Evolutionary conservation across 2,113 vertebrate genomes (phyloP), one percentile per base, ranked within the genome.

Genomic region (Microcebus ravelobensis): DNA sequence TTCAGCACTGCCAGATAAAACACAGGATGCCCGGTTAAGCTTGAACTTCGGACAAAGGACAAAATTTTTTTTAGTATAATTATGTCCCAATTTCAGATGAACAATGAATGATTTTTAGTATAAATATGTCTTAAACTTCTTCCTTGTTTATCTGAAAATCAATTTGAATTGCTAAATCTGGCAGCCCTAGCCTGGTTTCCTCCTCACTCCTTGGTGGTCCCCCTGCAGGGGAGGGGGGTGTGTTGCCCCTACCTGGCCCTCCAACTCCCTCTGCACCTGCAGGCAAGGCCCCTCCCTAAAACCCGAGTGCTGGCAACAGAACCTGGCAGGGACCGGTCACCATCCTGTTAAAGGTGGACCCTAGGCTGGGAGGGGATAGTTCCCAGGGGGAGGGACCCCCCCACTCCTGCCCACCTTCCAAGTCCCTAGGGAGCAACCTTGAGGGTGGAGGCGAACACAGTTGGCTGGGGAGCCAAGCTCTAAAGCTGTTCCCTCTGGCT

Each of bases 191-290:
- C 70, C 71, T 50, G 52, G 39, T n/a, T 42, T 29, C 59, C 29
- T 76, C n/a, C 14, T 17, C 14, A 76, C 57, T 34, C 6, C 15
- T 21, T 34, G n/a, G 23, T 70, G 29, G 27, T 15, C 52, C 31
- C 27, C 21, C 7, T 31, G 42, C 76, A 34, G 36, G 63, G 23
- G 48, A 70, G 1, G 17, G 65, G 52, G 50, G 25, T 9, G 12
- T 2, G 6, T 2, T 0, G 20, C 9, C 20, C 8, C 25, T 7
- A 2, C 13, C 4, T 8, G 14, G 67, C 25, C 39, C 80, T n/a
- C 55, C 52, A 15, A 14, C 25, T 59, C 27, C 25, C 48, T 59
- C 42, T 20, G n/a, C 21, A 34, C 36, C 39, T 48, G 12, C 29
- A 45, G 5, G 36, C 67, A 68, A 34, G 36, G 61, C 12, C 31